Base-by-base conservation (phyloP, 2,888 invertebrate species). In the Sminthurides aquaticus region DNA sequence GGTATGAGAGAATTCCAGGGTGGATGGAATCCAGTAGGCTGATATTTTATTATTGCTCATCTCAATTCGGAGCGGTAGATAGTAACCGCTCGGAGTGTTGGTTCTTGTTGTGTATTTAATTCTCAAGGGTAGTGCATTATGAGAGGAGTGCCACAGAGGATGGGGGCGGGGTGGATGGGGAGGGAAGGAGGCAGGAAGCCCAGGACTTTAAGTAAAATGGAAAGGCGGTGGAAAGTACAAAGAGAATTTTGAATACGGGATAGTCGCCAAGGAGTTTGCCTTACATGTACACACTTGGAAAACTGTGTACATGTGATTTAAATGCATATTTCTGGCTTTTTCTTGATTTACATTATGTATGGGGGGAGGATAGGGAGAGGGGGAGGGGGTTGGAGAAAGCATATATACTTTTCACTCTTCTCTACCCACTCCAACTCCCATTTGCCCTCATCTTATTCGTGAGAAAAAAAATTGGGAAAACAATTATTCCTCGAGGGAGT, bases 401-500 rank as follows among this genome's bases (percentile, higher is more conserved):
- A 28, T 28, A 49, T 60, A 49, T 61, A 54, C 54, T 52, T 61
- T 54, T 61, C 61, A 54, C 43, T 34, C 43, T 34, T 34, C 43
- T 11, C 8, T 34, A 11, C 5, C 43, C 5, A 11, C 5, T 11
- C 43, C 15, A 34, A 34, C 43, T 11, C 43, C 5, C 43, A 34
- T 34, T 34, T 34, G 43, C 43, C 20, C 52, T 52, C 52, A 52
- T 52, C 5, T 60, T 60, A 25, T 60, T 26, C n/a, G 25, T 5
- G 27, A 18, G 60, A 65, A 61, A 67, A 71, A 71, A 73, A 70
- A 73, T 70, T 73, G 70, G 69, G 52, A 69, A 71, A 73, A 69
- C 73, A 73, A 73, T 73, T 73, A 71, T 64, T 57, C 71, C 73
- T 67, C 73, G 55, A 66, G 73, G 70, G 73, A 73, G 68, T 69